Percentiles rank a stretch among this genome's conserved stretches.
Conservation (phyloP, 1,140 invertebrate species). For the Drosophila rhopaloa region DNA sequence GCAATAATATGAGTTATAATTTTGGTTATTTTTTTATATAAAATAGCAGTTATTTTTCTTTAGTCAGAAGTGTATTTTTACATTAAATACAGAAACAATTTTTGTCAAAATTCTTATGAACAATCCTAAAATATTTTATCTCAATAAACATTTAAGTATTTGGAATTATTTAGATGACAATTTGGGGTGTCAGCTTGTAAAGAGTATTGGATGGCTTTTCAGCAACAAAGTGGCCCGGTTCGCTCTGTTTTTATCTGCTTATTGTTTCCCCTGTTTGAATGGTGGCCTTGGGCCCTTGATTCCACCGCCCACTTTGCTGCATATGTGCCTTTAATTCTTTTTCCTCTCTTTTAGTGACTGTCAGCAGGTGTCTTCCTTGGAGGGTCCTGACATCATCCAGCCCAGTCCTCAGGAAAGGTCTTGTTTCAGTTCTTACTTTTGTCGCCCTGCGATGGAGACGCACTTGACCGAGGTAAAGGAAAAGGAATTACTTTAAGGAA, state of each 20-base stretch:
- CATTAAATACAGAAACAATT: too few species aligned
- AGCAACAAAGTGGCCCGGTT: constrained; percentile 5
- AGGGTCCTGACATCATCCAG: constrained; percentile 31
- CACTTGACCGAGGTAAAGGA: constrained; percentile 49
- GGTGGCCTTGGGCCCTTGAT: constrained; percentile 40
- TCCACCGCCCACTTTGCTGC: background rate
- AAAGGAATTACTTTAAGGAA: constrained; percentile 11
- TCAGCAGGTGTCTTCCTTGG: constrained; percentile 50
- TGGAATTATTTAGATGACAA: too few species aligned
- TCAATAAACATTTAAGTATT: too few species aligned
- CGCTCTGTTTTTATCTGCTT: constrained; percentile 32
- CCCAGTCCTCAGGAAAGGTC: background rate
- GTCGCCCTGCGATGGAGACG: background rate
- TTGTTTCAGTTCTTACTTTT: constrained; percentile 12
- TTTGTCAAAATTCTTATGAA: too few species aligned
- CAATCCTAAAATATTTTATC: too few species aligned
- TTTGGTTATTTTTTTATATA: too few species aligned
- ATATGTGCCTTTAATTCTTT: constrained; percentile 13
- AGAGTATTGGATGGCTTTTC: constrained; percentile 23
- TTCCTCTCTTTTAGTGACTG: constrained; percentile 6
- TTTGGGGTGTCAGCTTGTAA: background rate
- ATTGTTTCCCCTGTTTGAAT: constrained; percentile 34
- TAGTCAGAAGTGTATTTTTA: too few species aligned
- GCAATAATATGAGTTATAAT: too few species aligned
- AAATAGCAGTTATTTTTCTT: too few species aligned